Conservation (phyloP, 1,140 invertebrate genomes). For the Drosophila triauraria region DNA sequence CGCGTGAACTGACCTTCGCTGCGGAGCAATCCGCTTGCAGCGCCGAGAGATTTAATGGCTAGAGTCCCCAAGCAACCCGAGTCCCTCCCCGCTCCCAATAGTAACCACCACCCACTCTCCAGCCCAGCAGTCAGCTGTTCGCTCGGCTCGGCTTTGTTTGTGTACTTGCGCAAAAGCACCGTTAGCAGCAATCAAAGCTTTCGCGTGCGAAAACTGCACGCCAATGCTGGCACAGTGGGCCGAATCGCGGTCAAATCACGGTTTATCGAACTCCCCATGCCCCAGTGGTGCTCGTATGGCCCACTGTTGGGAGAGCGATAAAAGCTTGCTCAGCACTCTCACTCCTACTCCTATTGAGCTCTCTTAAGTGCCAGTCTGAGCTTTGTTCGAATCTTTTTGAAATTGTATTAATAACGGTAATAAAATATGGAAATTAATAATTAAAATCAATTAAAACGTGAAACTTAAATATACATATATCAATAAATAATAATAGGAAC, state of each 20-base stretch:
- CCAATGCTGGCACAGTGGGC: constrained; percentile 34
- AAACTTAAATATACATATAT: no score
- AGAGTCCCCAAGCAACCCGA: constrained; percentile 24
- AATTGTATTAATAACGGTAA: neutral
- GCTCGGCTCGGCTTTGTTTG: constrained; percentile 54
- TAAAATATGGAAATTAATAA: neutral
- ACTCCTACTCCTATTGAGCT: neutral
- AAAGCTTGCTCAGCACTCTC: constrained; percentile 19
- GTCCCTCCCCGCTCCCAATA: constrained; percentile 3
- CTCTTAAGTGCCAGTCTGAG: no score
- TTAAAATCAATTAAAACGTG: neutral
- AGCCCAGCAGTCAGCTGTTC: constrained; percentile 53
- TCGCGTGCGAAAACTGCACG: constrained; percentile 40
- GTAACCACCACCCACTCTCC: constrained; percentile 11
- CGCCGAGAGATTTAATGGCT: constrained; percentile 58
- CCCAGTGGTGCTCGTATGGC: neutral
- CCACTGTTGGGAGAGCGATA: constrained; percentile 8
- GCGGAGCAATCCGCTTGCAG: constrained; percentile 55
- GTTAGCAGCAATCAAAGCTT: constrained; percentile 37
- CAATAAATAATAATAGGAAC: neutral
- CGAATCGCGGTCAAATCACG: neutral
- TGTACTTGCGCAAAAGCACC: constrained; percentile 73
- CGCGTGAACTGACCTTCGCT: constrained; percentile 77
- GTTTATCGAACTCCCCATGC: constrained; percentile 22
- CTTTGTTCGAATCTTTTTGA: neutral